Percentiles rank a stretch among this genome's conserved stretches.
These are phyloP conservation scores for Pogonognathellus flavescens DNA, from an alignment of 1,140 invertebrate genomes.

Conservation along the genomic window DNA sequence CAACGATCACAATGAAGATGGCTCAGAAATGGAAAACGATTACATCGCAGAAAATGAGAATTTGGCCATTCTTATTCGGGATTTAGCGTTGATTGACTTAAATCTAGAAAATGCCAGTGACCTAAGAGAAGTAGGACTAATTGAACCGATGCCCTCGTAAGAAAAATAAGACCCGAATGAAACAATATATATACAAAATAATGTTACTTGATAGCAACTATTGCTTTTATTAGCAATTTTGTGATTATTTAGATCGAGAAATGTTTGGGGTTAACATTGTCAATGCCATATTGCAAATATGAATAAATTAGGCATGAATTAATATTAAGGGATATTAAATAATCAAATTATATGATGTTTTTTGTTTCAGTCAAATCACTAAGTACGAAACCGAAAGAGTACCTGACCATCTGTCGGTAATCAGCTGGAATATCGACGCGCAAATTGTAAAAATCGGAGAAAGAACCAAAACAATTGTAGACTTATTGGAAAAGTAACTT, in stretches of 20 bases:
- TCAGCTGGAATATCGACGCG: constrained; percentile 6
- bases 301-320: too few species aligned
- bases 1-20: too few species aligned
- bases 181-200: too few species aligned
- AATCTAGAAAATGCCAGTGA: neutral
- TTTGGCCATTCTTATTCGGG: neutral
- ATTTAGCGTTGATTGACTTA: neutral
- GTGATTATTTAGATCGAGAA: too few species aligned
- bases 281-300: neutral
- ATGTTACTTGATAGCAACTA: too few species aligned
- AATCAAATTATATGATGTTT: neutral
- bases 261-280: too few species aligned
- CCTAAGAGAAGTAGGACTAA: neutral
- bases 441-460: neutral
- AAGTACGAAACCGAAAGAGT: neutral
- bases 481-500: neutral
- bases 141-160: neutral
- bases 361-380: neutral
- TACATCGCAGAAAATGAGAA: neutral
- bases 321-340: too few species aligned
- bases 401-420: neutral
- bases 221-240: too few species aligned
- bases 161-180: too few species aligned
- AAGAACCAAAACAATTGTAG: constrained; percentile 2
- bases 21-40: neutral